Evolutionary conservation across 2,113 vertebrate species (phyloP).

Genomic region (Campylomormyrus numenius): DNA sequence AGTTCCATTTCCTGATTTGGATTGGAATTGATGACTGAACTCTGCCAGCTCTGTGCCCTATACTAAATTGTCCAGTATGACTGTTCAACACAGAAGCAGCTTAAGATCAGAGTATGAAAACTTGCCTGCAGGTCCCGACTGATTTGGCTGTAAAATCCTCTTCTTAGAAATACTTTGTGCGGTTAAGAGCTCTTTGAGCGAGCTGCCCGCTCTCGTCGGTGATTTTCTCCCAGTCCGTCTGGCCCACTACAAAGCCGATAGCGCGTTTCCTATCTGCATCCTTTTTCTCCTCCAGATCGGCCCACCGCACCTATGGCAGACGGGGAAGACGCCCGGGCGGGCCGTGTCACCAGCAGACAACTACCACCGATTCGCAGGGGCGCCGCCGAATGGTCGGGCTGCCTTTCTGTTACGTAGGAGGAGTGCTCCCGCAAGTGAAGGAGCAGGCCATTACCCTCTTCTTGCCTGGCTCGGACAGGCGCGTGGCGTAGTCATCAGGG

Average conservation of each 20-base stretch:
- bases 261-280: slow-evolving; percentile 94
- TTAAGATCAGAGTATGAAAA: slow-evolving; percentile 5
- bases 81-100: not conserved
- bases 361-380: not conserved
- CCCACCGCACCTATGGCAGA: slow-evolving; percentile 86
- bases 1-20: too few species aligned
- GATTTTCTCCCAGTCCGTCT: slow-evolving; percentile 98
- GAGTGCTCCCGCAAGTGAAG: not conserved
- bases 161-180: slow-evolving; percentile 96
- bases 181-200: slow-evolving; percentile 94
- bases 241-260: slow-evolving; percentile 97
- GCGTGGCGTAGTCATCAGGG: slow-evolving; percentile 92
- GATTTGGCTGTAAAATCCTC: slow-evolving; percentile 27
- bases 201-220: slow-evolving; percentile 94
- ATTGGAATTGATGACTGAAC: too few species aligned
- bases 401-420: not conserved
- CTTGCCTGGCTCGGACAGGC: slow-evolving; percentile 90
- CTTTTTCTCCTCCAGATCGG: slow-evolving; percentile 96
- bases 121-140: slow-evolving; percentile 60
- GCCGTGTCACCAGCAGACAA: slow-evolving; percentile 19
- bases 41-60: not conserved
- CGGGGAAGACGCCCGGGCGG: not conserved
- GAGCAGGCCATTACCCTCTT: slow-evolving; percentile 74
- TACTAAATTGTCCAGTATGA: not conserved
- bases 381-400: not conserved